These are phyloP conservation scores for Phymatocera aterrima DNA, from an alignment of 2,888 invertebrate species.

Conservation along the genomic window DNA sequence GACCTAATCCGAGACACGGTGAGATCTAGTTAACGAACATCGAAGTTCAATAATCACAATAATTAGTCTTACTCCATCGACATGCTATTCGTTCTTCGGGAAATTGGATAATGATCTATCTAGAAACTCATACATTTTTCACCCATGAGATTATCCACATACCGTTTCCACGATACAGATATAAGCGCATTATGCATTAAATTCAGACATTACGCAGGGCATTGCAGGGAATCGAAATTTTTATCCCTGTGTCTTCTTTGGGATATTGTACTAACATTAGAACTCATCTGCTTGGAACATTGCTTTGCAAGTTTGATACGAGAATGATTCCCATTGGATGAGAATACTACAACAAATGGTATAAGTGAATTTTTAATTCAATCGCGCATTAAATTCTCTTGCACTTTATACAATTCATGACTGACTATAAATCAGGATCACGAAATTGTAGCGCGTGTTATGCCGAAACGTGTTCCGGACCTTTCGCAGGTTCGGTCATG, in stretches of 20 bases:
- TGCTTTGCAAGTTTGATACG: background rate
- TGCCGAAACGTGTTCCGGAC: constrained; percentile 38
- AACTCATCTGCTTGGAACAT: background rate
- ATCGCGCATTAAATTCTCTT: background rate
- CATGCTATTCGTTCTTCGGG: background rate
- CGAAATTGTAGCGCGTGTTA: constrained; percentile 27
- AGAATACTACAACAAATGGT: background rate
- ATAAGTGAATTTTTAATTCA: background rate
- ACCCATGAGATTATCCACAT: background rate
- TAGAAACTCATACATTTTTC: background rate
- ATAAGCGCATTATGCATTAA: background rate
- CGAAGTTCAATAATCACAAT: background rate
- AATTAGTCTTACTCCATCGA: background rate
- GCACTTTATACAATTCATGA: constrained; percentile 4
- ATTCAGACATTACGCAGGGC: background rate
- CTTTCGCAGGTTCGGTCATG: constrained; percentile 38
- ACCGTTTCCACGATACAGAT: too few species aligned
- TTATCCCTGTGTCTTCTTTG: background rate
- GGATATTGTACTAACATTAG: background rate
- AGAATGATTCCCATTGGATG: background rate
- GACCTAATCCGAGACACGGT: background rate
- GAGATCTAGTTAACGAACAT: background rate
- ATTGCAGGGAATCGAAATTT: background rate
- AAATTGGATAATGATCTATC: background rate
- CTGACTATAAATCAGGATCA: constrained; percentile 20